phyloP scores from a whole-genome alignment of 2,888 invertebrate species.

The Calliopum simillimum region DNA sequence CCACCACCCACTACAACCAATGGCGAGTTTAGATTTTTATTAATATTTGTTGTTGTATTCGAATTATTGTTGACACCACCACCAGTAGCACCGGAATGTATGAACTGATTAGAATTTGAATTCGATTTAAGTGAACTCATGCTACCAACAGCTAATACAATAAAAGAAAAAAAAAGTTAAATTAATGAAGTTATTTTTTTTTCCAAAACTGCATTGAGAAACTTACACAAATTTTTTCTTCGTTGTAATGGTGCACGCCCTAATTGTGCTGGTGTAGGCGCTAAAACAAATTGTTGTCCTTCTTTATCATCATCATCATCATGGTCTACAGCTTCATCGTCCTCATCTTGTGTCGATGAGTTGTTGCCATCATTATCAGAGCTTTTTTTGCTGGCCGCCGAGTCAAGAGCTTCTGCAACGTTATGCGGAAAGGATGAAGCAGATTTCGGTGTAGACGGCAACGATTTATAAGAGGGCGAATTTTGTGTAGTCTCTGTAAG shows the following conservation, averaged over 20 bases:
- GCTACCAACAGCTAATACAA: slow-evolving; percentile 33
- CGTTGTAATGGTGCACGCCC: slow-evolving; percentile 91
- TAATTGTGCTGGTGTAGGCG: slow-evolving; percentile 94
- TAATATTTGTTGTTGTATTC: slow-evolving; percentile 11
- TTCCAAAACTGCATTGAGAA: not conserved
- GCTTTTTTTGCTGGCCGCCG: slow-evolving; percentile 48
- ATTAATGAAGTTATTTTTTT: slow-evolving; percentile 3
- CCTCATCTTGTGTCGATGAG: slow-evolving; percentile 42
- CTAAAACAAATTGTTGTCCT: slow-evolving; percentile 77
- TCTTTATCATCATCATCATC: slow-evolving; percentile 51
- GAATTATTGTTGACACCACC: slow-evolving; percentile 8
- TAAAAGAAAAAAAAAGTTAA: not conserved
- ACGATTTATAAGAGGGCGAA: slow-evolving; percentile 62
- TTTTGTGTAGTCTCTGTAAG: slow-evolving; percentile 54
- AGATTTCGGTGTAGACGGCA: slow-evolving; percentile 67
- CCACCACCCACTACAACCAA: slow-evolving; percentile 50
- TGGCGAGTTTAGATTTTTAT: slow-evolving; percentile 47
- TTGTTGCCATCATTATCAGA: slow-evolving; percentile 40
- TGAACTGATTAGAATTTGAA: slow-evolving; percentile 36
- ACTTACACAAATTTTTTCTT: slow-evolving; percentile 82
- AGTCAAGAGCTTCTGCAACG: slow-evolving; percentile 49
- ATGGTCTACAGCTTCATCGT: slow-evolving; percentile 55
- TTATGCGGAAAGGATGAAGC: slow-evolving; percentile 47
- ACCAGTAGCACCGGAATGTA: slow-evolving; percentile 15
- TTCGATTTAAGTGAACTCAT: slow-evolving; percentile 1